Conservation (phyloP, 2,888 invertebrate genomes). For the Rhodophaea formosa region DNA sequence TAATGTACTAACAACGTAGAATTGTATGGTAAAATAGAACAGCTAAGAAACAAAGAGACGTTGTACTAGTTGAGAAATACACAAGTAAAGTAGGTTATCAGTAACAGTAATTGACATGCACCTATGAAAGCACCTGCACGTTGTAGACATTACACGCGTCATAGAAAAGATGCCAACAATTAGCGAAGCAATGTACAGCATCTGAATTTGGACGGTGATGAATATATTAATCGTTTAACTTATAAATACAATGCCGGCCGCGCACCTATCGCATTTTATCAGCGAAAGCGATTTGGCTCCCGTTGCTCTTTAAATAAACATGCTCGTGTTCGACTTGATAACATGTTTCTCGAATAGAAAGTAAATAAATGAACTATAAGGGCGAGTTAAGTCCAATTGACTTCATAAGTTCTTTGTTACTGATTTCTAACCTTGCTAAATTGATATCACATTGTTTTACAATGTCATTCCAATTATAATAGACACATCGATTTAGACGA, state of each 20-base stretch:
- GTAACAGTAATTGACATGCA: neutral
- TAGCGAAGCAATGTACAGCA: neutral
- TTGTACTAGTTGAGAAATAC: conserved; percentile 2
- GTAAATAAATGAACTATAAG: conserved; percentile 25
- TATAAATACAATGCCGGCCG: conserved; percentile 23
- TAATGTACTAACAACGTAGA: neutral
- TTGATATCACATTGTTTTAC: conserved; percentile 8
- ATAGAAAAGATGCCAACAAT: conserved; percentile 25
- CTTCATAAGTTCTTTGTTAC: neutral
- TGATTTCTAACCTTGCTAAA: neutral
- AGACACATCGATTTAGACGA: neutral
- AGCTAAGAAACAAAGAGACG: conserved; percentile 4
- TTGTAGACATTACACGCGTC: neutral
- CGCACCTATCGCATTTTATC: conserved; percentile 42
- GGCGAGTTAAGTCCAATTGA: neutral
- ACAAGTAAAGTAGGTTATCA: conserved; percentile 10
- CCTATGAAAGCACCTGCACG: conserved; percentile 1
- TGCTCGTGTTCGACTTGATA: conserved; percentile 34
- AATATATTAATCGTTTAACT: conserved; percentile 32
- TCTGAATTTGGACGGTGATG: conserved; percentile 15
- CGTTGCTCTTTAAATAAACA: conserved; percentile 61
- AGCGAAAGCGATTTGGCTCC: conserved; percentile 72
- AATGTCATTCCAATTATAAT: conserved; percentile 11
- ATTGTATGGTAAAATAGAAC: neutral
- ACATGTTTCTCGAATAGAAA: conserved; percentile 32